Percentiles rank a stretch among this genome's conserved stretches.
Evolutionary conservation across 2,888 invertebrate species (phyloP).

Genomic region (Amphipyra tragopoginis): DNA sequence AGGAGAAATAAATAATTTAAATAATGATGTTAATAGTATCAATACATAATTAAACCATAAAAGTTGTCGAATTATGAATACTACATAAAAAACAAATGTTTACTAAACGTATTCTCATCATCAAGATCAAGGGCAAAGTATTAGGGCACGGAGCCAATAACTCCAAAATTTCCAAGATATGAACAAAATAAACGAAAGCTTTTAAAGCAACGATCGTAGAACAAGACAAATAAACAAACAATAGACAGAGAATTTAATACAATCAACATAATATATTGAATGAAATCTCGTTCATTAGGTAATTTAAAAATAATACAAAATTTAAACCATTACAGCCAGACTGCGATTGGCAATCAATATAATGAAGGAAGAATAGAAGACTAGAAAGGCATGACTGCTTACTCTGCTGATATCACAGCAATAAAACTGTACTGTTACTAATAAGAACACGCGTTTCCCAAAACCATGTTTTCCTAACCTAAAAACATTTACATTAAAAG

Average conservation of each 20-base stretch:
- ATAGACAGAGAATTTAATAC: neutral
- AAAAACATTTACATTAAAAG: constrained; percentile 36
- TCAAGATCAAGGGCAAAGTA: constrained; percentile 62
- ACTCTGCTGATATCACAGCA: constrained; percentile 13
- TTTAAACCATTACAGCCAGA: neutral
- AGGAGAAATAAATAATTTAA: neutral
- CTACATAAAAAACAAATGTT: constrained; percentile 48
- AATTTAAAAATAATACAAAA: constrained; percentile 2
- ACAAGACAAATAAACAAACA: constrained; percentile 43
- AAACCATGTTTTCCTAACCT: constrained; percentile 50
- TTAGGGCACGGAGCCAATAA: constrained; percentile 63
- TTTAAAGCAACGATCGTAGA: constrained; percentile 19
- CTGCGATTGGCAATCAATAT: constrained; percentile 18
- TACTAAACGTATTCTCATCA: constrained; percentile 58
- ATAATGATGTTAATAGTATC: neutral
- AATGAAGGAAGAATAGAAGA: constrained; percentile 11
- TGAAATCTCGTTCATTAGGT: neutral
- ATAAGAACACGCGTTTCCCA: constrained; percentile 28
- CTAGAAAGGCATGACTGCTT: neutral
- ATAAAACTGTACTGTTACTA: constrained; percentile 19
- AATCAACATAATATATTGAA: neutral
- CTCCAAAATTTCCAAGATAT: constrained; percentile 58
- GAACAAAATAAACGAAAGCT: constrained; percentile 50
- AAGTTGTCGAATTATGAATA: constrained; percentile 25
- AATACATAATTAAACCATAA: constrained; percentile 16